Conservation (phyloP, 1,140 invertebrate species). For the Papilio polytes region DNA sequence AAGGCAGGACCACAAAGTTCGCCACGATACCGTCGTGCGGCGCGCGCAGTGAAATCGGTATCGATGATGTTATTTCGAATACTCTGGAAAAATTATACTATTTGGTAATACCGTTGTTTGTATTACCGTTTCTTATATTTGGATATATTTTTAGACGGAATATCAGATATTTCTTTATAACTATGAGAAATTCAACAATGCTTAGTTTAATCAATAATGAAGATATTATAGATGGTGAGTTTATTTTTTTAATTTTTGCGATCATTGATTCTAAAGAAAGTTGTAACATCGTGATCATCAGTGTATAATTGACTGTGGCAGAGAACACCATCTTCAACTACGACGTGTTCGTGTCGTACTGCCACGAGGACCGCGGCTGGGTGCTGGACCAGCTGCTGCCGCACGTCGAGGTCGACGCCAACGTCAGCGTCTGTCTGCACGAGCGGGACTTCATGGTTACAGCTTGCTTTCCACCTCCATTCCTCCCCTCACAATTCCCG, state of each 20-base stretch:
- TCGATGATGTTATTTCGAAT: conserved; percentile 41
- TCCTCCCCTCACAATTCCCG: neutral
- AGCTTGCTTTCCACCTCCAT: neutral
- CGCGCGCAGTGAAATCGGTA: conserved; percentile 44
- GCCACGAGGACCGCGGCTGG: conserved; percentile 85
- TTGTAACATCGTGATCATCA: conserved; percentile 30
- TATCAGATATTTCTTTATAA: conserved; percentile 85
- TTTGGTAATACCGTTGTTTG: conserved; percentile 52
- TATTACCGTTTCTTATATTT: conserved; percentile 61
- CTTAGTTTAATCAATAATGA: conserved; percentile 76
- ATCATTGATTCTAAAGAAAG: neutral
- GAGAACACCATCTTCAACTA: conserved; percentile 77
- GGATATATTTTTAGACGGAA: conserved; percentile 78
- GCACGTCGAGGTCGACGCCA: conserved; percentile 84
- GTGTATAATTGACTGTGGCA: conserved; percentile 43
- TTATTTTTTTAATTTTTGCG: neutral
- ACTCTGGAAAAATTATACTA: conserved; percentile 53
- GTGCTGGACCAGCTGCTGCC: conserved; percentile 85
- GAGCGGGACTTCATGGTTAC: conserved; percentile 86
- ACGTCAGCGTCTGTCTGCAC: conserved; percentile 85
- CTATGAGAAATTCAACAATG: conserved; percentile 81
- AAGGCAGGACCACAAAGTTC: conserved; percentile 50
- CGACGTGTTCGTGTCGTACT: conserved; percentile 87
- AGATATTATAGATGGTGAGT: conserved; percentile 64
- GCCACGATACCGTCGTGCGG: conserved; percentile 54